phyloP scores from a whole-genome alignment of 2,797 vertebrate genomes.

The Alosa sapidissima region DNA sequence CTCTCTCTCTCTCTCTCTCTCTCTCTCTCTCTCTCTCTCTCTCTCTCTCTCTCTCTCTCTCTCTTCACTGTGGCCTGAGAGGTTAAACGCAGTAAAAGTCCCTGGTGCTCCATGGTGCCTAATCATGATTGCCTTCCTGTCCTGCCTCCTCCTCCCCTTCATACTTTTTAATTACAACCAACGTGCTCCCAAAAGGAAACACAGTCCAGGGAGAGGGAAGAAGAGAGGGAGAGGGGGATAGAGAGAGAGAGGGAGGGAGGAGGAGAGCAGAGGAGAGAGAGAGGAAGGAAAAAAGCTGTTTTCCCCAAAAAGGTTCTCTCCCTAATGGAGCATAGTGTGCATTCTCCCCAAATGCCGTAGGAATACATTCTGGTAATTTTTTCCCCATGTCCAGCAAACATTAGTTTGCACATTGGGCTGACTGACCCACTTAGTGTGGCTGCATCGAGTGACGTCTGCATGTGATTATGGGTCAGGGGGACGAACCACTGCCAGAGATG shows the following conservation, averaged over 20 bases:
- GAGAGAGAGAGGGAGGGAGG: neutral
- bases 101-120: slow-evolving; percentile 48
- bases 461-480: slow-evolving; percentile 87
- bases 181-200: slow-evolving; percentile 47
- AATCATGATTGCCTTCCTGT: slow-evolving; percentile 60
- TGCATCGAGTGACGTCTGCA: slow-evolving; percentile 83
- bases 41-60: slow-evolving; percentile 17
- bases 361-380: slow-evolving; percentile 85
- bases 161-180: slow-evolving; percentile 57
- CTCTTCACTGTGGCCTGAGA: slow-evolving; percentile 34
- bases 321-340: slow-evolving; percentile 78
- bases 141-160: slow-evolving; percentile 15
- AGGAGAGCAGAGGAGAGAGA: neutral
- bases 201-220: slow-evolving; percentile 46
- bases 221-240: neutral
- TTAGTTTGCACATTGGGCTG: slow-evolving; percentile 84
- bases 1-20: slow-evolving; percentile 8
- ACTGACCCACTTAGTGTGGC: slow-evolving; percentile 85
- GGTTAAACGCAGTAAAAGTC: slow-evolving; percentile 43
- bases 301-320: slow-evolving; percentile 63
- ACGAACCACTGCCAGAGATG: slow-evolving; percentile 78
- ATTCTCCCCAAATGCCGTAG: slow-evolving; percentile 83
- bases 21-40: slow-evolving; percentile 28
- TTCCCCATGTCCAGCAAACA: slow-evolving; percentile 87
- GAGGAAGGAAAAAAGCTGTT: slow-evolving; percentile 35